Base-by-base conservation (phyloP, 2,888 invertebrate species). In the Cancer borealis region DNA sequence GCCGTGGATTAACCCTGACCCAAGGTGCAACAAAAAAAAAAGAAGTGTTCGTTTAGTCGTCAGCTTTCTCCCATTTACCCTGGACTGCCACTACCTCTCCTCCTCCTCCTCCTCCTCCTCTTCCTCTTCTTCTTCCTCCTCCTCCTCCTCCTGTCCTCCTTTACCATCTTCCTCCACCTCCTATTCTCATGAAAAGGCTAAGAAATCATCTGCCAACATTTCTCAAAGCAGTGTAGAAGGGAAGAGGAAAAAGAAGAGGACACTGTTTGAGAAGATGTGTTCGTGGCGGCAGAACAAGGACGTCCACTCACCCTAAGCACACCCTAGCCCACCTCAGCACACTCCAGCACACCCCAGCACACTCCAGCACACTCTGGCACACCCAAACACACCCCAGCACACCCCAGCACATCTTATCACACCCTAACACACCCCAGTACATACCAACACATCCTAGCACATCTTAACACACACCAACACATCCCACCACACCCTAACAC, bases 51-150 rank as follows among this genome's bases (percentile, higher is more conserved):
- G 73, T n/a, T 79, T 26, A 79, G 26, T 79, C 26, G 73, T 79
- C 73, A 79, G 73, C 73, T 79, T 79, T 79, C 73, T 79, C 73
- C 73, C 73, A 79, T 79, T 79, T 79, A 26, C 73, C n/a, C 73
- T 26, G 73, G 26, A 79, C 73, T 26, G 73, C 30, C 73, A 79
- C 73, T 79, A 10, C 73, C 73, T 84, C 84, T 12, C 84, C 10
- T 3, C 30, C 14, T 14, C 66, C 84, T 12, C 39, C 30, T 30
- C 84, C 30, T 30, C 30, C 79, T 30, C 30, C 30, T 84, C 8
- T 39, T 39, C 39, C 39, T n/a, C 84, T 39, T 39, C 39, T 12
- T 66, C 66, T 66, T 14, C 3, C 3, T 54, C 54, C 54, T 14
- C 54, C 73, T 8, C 3, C 26, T n/a, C 26, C 8, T 26, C 26